Conservation (phyloP, 1,140 invertebrate species). For the Drosophila pseudoananassae region DNA sequence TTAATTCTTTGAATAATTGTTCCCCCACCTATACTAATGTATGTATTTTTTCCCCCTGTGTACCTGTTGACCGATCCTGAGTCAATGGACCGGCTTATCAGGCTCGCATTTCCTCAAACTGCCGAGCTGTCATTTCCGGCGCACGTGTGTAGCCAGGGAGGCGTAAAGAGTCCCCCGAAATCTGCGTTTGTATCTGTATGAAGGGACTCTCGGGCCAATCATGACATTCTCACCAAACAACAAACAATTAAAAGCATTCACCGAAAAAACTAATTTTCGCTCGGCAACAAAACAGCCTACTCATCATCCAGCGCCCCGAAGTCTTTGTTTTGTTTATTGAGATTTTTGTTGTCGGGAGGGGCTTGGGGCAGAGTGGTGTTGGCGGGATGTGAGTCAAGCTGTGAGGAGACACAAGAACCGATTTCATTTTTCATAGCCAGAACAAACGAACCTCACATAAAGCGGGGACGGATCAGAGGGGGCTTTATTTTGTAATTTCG, state of each 20-base stretch:
- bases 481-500: conserved; percentile 70
- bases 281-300: conserved; percentile 24
- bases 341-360: conserved; percentile 7
- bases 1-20: no score
- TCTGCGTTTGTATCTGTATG: neutral
- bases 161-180: conserved; percentile 38
- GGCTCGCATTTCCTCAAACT: conserved; percentile 46
- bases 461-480: conserved; percentile 6
- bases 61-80: conserved; percentile 3
- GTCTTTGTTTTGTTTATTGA: conserved; percentile 38
- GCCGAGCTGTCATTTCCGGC: conserved; percentile 64
- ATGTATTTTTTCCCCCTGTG: conserved; percentile 16
- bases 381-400: conserved; percentile 39
- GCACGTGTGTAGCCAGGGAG: conserved; percentile 64
- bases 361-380: neutral
- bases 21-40: no score
- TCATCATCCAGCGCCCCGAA: conserved; percentile 20
- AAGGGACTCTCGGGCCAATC: conserved; percentile 16
- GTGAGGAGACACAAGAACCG: conserved; percentile 35
- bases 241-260: conserved; percentile 75
- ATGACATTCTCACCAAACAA: conserved; percentile 38
- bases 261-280: conserved; percentile 39
- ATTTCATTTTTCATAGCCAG: conserved; percentile 50
- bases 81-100: conserved; percentile 37
- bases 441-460: conserved; percentile 54